These are phyloP conservation scores for Xenus cinereus DNA, from an alignment of 2,113 vertebrate genomes.

Conservation along the genomic window DNA sequence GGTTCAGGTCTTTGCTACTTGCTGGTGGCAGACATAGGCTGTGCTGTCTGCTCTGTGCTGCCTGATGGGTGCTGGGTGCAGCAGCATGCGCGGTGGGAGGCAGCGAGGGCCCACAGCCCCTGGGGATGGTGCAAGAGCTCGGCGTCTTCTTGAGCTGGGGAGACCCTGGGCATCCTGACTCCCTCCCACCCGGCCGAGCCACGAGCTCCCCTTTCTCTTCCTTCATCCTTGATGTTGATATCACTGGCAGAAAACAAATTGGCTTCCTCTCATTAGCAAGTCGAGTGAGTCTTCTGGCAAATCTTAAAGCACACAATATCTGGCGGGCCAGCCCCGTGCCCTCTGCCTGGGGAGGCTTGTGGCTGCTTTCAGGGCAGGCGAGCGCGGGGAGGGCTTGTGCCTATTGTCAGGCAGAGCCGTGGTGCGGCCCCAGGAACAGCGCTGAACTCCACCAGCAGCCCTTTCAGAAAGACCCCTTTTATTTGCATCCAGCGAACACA, in stretches of 20 bases:
- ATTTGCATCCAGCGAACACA: constrained; percentile 20
- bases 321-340: neutral
- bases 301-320: neutral
- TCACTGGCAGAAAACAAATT: neutral
- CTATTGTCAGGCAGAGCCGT: neutral
- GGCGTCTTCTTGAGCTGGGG: neutral
- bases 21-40: neutral
- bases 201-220: neutral
- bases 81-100: neutral
- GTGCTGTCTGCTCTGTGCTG: neutral
- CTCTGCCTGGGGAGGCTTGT: neutral
- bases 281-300: neutral
- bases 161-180: neutral
- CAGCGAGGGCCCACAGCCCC: neutral
- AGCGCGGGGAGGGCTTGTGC: neutral
- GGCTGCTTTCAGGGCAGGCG: neutral
- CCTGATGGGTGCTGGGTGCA: neutral
- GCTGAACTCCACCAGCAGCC: neutral
- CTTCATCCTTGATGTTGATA: neutral
- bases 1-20: neutral
- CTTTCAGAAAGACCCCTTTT: constrained; percentile 51
- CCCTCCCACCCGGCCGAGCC: rapidly evolving
- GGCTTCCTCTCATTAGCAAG: neutral
- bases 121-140: rapidly evolving
- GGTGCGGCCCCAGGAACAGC: neutral